Percentiles rank a stretch among this genome's conserved stretches.
Evolutionary conservation across 2,797 vertebrate species (phyloP).

Genomic region (Rhynchotus rufescens): DNA sequence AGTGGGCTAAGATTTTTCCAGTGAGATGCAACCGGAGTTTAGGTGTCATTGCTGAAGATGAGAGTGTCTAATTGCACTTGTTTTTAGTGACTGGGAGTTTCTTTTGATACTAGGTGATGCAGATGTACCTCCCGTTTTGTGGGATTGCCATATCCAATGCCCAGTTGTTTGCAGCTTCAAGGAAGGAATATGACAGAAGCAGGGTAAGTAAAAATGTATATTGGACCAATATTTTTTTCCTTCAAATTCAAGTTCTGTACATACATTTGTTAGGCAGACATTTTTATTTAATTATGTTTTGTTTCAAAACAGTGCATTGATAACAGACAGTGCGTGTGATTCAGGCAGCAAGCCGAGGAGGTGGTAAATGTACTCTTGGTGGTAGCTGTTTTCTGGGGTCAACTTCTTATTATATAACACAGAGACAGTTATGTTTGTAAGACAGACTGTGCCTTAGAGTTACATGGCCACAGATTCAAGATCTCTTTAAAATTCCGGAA

Average conservation of each 20-base stretch:
- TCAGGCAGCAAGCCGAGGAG: not conserved
- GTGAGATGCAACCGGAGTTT: not conserved
- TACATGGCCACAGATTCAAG: not conserved
- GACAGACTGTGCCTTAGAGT: not conserved
- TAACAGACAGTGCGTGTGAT: not conserved
- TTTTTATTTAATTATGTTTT: not conserved
- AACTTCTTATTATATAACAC: not conserved
- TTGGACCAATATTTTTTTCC: not conserved
- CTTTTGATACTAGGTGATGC: constrained; percentile 89
- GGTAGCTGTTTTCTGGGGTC: not conserved
- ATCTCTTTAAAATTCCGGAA: not conserved
- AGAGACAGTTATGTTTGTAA: constrained; percentile 18
- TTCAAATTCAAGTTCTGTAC: not conserved
- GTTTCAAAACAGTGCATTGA: not conserved
- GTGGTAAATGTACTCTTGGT: not conserved
- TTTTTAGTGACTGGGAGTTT: constrained; percentile 15
- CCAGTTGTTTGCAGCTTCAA: constrained; percentile 95
- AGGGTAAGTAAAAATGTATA: constrained; percentile 85
- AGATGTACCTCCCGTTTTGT: constrained; percentile 99
- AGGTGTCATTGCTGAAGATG: not conserved
- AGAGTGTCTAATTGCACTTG: not conserved
- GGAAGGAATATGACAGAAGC: constrained; percentile 98
- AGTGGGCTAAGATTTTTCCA: not conserved
- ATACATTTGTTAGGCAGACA: not conserved
- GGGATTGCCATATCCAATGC: constrained; percentile 98